Conservation (phyloP, 2,113 vertebrate genomes). For the Phylloscopus whistleri region DNA sequence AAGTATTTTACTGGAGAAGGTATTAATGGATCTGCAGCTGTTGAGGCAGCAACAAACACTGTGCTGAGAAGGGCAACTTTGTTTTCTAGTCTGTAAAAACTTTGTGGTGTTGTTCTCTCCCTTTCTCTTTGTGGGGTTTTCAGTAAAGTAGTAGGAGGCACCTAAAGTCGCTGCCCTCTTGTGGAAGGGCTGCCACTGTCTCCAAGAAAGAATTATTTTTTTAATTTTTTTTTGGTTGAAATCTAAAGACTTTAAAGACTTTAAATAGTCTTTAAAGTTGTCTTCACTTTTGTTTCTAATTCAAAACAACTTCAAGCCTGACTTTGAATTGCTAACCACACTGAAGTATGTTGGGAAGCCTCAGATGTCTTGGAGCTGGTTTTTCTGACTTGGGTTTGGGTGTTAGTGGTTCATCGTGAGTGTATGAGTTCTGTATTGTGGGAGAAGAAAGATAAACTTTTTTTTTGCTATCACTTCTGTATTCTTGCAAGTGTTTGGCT, state of each 20-base stretch:
- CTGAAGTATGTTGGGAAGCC: not conserved
- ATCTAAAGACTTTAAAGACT: not conserved
- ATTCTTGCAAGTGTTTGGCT: not conserved
- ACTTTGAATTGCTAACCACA: not conserved
- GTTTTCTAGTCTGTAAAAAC: not conserved
- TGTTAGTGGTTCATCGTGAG: not conserved
- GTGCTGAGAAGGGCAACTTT: not conserved
- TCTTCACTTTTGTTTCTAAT: not conserved
- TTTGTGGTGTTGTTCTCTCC: not conserved
- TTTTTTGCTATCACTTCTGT: not conserved
- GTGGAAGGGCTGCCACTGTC: not conserved
- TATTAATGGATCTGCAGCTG: not conserved
- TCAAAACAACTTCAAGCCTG: not conserved
- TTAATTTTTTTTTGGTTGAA: not conserved
- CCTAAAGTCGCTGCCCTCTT: not conserved
- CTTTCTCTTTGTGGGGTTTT: not conserved
- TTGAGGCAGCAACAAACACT: not conserved
- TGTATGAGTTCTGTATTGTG: fast-evolving
- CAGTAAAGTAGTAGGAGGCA: not conserved
- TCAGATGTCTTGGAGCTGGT: not conserved
- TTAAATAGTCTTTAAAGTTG: not conserved
- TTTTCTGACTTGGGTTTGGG: not conserved
- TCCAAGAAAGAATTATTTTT: not conserved
- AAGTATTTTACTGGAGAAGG: not conserved
- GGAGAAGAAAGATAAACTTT: not conserved